These are phyloP conservation scores for Nasonia longicornis DNA, from an alignment of 1,140 invertebrate genomes.

Conservation along the genomic window DNA sequence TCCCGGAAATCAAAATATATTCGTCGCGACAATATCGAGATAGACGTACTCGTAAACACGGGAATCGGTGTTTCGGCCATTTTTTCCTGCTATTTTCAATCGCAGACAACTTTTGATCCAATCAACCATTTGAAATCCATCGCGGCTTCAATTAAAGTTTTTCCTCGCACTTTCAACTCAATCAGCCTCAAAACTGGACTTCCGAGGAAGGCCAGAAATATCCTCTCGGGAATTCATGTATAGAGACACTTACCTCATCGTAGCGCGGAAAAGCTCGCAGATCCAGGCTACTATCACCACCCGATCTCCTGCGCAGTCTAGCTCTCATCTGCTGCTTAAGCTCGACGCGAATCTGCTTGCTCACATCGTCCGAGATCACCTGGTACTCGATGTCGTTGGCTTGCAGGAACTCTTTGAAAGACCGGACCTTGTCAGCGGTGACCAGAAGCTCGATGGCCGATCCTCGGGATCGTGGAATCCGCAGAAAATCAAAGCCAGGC, in stretches of 20 bases:
- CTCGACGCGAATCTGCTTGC: constrained; percentile 16
- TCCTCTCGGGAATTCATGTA: no score
- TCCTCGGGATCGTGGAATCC: constrained; percentile 38
- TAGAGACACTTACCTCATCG: constrained; percentile 50
- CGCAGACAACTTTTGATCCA: no score
- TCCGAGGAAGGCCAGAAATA: not conserved
- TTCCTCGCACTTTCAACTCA: no score
- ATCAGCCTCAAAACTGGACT: no score
- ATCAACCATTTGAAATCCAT: no score
- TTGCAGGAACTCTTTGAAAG: constrained; percentile 51
- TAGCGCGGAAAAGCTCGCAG: constrained; percentile 57
- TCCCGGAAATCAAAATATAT: no score
- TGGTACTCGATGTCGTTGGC: constrained; percentile 50
- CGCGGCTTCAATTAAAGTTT: no score
- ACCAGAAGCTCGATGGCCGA: constrained; percentile 56
- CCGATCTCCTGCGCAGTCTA: not conserved
- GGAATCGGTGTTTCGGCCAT: no score
- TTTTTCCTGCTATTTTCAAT: no score
- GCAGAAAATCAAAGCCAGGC: constrained; percentile 55
- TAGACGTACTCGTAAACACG: no score
- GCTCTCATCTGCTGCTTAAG: constrained; percentile 30
- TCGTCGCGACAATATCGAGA: no score
- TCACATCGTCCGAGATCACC: constrained; percentile 50
- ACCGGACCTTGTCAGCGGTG: constrained; percentile 43
- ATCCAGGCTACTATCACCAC: not conserved